Evolutionary conservation across 2,888 invertebrate genomes (phyloP).

Genomic region (Pandemis heparana): DNA sequence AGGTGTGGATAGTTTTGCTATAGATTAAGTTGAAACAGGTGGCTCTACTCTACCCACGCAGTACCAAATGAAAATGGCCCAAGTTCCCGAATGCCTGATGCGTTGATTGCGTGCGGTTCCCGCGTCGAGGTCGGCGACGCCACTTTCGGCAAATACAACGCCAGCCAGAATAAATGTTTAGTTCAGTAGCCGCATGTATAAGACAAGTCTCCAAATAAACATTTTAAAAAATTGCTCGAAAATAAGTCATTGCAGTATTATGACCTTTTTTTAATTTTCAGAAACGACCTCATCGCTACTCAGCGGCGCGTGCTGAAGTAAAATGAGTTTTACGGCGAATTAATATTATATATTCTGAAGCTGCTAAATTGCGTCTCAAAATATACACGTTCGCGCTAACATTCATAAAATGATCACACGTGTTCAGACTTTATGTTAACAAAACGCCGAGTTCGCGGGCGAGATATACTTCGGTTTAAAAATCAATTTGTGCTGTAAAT

Average conservation of each 20-base stretch:
- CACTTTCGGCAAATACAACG: neutral
- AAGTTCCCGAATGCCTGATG: conserved; percentile 1
- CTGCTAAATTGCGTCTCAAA: neutral
- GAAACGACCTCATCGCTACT: conserved; percentile 2
- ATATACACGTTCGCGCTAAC: conserved; percentile 7
- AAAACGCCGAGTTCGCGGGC: neutral
- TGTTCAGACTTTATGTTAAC: neutral
- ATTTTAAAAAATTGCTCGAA: neutral
- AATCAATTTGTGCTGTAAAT: conserved; percentile 20
- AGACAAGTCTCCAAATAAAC: too few relatives aligned
- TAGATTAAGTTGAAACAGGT: too few relatives aligned
- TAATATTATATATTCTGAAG: conserved; percentile 19
- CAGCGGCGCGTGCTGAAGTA: neutral
- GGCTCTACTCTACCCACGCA: neutral
- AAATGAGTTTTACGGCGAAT: conserved; percentile 28
- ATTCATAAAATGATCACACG: conserved; percentile 12
- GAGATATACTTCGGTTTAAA: neutral
- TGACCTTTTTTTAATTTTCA: conserved; percentile 3
- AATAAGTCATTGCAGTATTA: neutral
- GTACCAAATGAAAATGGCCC: neutral
- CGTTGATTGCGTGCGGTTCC: conserved; percentile 4
- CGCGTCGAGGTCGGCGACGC: neutral
- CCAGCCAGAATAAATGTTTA: neutral
- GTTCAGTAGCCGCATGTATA: too few relatives aligned
- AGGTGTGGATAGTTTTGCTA: too few relatives aligned